These are phyloP conservation scores for Anser brachyrhynchus DNA, from an alignment of 2,113 vertebrate genomes.

Conservation along the genomic window DNA sequence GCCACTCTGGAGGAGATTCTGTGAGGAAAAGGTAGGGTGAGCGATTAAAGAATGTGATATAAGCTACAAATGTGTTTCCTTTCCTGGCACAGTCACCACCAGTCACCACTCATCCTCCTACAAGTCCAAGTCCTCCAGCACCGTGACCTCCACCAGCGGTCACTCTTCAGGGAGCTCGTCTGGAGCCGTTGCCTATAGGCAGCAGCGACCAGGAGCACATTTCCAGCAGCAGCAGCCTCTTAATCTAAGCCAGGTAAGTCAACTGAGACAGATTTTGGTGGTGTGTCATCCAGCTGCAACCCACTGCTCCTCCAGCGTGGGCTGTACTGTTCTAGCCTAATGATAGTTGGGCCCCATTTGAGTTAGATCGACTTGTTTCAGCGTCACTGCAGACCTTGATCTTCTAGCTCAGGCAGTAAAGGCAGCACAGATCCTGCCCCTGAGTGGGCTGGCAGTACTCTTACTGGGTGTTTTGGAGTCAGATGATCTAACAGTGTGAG, in stretches of 20 bases:
- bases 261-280: background rate
- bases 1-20: slow-evolving; percentile 43
- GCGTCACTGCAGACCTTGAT: background rate
- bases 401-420: background rate
- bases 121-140: slow-evolving; percentile 94
- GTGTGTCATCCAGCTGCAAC: background rate
- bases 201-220: slow-evolving; percentile 90
- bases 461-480: background rate
- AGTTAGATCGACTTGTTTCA: background rate
- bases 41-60: slow-evolving; percentile 41
- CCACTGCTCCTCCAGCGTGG: background rate
- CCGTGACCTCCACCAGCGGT: slow-evolving; percentile 86
- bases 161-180: slow-evolving; percentile 85
- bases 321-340: background rate
- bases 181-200: slow-evolving; percentile 88
- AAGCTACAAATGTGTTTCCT: slow-evolving; percentile 59
- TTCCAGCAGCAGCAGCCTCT: slow-evolving; percentile 98
- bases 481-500: background rate
- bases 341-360: background rate
- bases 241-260: slow-evolving; percentile 96
- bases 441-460: background rate
- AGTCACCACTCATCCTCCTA: slow-evolving; percentile 91
- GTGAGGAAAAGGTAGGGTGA: slow-evolving; percentile 62
- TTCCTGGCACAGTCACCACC: slow-evolving; percentile 77
- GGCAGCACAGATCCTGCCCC: background rate